A percentile compares a stretch with the other conserved stretches of the same genome.
Evolutionary conservation across 2,113 vertebrate species (phyloP).

Genomic region (Craseonycteris thonglongyai): DNA sequence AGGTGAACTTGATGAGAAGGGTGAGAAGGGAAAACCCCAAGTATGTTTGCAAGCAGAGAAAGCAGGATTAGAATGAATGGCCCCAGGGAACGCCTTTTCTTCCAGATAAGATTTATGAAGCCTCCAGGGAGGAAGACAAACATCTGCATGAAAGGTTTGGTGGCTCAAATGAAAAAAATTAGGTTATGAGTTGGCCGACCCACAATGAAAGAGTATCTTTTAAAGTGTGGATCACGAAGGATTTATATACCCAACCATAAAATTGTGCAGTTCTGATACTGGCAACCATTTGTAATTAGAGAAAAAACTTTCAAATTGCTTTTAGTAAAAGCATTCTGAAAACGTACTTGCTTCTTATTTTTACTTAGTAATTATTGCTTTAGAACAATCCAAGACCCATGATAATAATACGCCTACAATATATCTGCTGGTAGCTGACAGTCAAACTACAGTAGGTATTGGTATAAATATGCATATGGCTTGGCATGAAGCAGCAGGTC

Average conservation of each 20-base stretch:
- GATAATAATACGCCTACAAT: not conserved
- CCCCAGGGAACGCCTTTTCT: not conserved
- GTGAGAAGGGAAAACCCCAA: not conserved
- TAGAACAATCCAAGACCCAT: not conserved
- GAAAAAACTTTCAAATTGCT: constrained; percentile 64
- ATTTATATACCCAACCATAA: not conserved
- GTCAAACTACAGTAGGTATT: not conserved
- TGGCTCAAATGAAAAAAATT: not conserved
- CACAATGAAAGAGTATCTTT: not conserved
- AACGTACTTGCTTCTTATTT: constrained; percentile 73
- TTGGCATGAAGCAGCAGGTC: constrained; percentile 40
- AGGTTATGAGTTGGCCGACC: not conserved
- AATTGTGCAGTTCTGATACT: constrained; percentile 39
- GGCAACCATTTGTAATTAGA: constrained; percentile 35
- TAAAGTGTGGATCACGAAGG: not conserved
- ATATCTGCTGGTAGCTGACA: not conserved
- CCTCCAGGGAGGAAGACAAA: not conserved
- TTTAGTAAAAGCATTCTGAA: constrained; percentile 67
- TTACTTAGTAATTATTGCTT: constrained; percentile 49
- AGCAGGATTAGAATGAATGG: not conserved
- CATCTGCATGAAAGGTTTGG: not conserved
- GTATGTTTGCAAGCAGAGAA: not conserved
- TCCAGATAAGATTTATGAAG: not conserved
- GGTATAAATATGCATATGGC: not conserved
- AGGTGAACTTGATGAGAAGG: not conserved